Evolutionary conservation across 2,888 invertebrate species (phyloP), one percentile per base, ranked within the genome.

Genomic region (Argyra leucocephala): DNA sequence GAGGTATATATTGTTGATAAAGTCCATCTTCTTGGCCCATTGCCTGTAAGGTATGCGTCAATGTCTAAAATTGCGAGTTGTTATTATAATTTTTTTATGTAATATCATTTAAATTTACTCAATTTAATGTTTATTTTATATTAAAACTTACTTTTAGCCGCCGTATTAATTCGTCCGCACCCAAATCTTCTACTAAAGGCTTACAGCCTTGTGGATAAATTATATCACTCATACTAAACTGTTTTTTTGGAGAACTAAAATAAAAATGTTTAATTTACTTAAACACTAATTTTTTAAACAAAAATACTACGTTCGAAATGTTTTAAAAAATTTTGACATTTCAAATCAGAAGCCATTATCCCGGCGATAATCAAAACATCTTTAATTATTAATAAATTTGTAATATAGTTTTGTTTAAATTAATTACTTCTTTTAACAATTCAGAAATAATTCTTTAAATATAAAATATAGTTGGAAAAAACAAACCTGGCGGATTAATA

Each of bases 1-100:
- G 82, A 0, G 94, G 94, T 70, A 94, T 91, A 80, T 89, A 95
- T 78, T 92, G 91, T 77, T 91, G 91, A 80, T 91, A 91, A 81
- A 92, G 89, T 73, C 94, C 93, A 78, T 96, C 95, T 82, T 96
- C 96, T 81, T 97, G 94, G 36, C 91, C 95, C 88, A 97, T 92
- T 69, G 95, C 93, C 83, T 97, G 97, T 65, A 97, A 85, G 0
- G 94, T 94, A 79, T 96, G 91, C 31, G 96, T 95, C 73, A 95
- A 81, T 22, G 92, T 90, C 90, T 90, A 71, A n/a, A 65, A 37
- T 65, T 31, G 75, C 48, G 3, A 62, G n/a, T n/a, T n/a, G n/a
- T n/a, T n/a, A n/a, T n/a, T n/a, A n/a, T 3, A 63, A 63, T 62
- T 18, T 15, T 61, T 15, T 57, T 24, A 58, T 68, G 21, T 61